phyloP scores from a whole-genome alignment of 2,113 vertebrate genomes.

The Australoheros scitulus region DNA sequence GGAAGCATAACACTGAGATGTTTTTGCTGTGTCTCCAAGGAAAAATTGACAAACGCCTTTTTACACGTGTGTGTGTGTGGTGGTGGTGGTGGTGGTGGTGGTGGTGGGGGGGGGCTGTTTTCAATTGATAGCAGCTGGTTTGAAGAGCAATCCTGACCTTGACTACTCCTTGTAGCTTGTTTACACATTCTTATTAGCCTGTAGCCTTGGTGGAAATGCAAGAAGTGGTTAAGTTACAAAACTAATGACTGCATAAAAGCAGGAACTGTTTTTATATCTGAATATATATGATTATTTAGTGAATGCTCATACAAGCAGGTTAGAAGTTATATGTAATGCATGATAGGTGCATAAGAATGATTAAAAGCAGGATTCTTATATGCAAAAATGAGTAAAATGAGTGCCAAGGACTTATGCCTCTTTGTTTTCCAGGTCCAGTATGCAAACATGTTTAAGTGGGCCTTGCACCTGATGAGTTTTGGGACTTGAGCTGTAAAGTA shows the following conservation, averaged over 20 bases:
- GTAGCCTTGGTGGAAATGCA: not conserved
- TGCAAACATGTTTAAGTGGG: constrained; percentile 17
- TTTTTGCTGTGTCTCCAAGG: constrained; percentile 42
- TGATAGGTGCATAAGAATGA: not conserved
- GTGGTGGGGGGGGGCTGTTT: constrained; percentile 29
- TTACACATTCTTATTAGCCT: constrained; percentile 39
- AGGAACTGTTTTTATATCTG: not conserved
- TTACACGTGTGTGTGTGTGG: not conserved
- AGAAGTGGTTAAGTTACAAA: constrained; percentile 13
- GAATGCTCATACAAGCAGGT: not conserved
- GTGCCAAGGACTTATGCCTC: not conserved
- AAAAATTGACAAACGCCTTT: constrained; percentile 31
- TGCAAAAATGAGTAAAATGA: not conserved
- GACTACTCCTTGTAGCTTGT: constrained; percentile 38
- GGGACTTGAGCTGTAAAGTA: constrained; percentile 50
- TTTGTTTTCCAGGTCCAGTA: not conserved
- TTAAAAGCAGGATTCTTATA: not conserved
- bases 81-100: constrained; percentile 22
- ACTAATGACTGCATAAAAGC: not conserved
- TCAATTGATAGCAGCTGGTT: constrained; percentile 56
- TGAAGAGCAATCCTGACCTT: constrained; percentile 55
- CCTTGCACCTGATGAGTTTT: constrained; percentile 12
- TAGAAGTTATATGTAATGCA: not conserved
- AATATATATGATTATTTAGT: not conserved
- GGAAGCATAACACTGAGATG: constrained; percentile 46